Conservation (phyloP, 2,113 vertebrate genomes). For the Ptilonorhynchus violaceus region DNA sequence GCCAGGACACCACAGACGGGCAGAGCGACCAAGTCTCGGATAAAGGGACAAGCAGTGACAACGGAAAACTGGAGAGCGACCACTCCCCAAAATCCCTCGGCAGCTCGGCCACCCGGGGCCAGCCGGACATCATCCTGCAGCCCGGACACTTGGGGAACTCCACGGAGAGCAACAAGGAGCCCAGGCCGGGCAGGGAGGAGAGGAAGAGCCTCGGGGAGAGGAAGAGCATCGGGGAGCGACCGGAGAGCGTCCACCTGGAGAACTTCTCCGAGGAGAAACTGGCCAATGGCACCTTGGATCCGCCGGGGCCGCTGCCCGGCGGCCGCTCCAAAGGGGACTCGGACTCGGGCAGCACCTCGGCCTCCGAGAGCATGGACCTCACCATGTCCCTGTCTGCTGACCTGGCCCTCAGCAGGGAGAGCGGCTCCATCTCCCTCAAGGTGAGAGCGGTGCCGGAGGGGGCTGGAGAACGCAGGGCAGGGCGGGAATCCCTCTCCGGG, state of each 20-base stretch:
- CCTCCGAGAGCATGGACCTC: constrained; percentile 83
- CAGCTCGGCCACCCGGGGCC: constrained; percentile 21
- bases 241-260: constrained; percentile 67
- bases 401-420: constrained; percentile 79
- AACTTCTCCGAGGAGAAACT: constrained; percentile 44
- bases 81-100: constrained; percentile 65
- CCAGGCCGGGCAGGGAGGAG: neutral
- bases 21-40: constrained; percentile 2
- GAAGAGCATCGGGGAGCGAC: constrained; percentile 26
- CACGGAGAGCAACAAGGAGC: neutral
- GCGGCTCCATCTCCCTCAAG: constrained; percentile 78
- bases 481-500: neutral
- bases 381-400: constrained; percentile 74
- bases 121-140: constrained; percentile 42
- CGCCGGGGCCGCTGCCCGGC: neutral
- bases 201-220: neutral
- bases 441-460: constrained; percentile 61
- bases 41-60: constrained; percentile 49
- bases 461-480: neutral
- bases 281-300: constrained; percentile 67
- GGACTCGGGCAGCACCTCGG: constrained; percentile 77
- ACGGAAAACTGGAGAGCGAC: constrained; percentile 63
- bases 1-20: neutral
- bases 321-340: constrained; percentile 76
- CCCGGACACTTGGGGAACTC: neutral